Evolutionary conservation across 2,888 invertebrate genomes (phyloP), one percentile per base, ranked within the genome.

Genomic region (Aporophyla lueneburgensis): DNA sequence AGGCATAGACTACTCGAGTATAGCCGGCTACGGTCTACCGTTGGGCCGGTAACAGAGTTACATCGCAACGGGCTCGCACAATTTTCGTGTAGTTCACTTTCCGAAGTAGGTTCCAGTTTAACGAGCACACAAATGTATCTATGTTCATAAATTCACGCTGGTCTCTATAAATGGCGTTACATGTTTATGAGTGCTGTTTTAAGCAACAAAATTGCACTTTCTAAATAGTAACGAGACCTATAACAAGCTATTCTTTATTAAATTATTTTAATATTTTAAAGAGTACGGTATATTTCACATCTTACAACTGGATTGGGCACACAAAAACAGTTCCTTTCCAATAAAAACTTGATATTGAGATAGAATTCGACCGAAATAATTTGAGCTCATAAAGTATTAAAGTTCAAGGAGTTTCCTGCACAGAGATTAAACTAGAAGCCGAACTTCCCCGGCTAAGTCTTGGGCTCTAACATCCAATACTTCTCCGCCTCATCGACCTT

Each of bases 61-160:
- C 68, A 71, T 51, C n/a, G 66, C 66, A 67, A 51, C 56, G 53
- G 27, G 53, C 33, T 59, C 58, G n/a, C 59, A 65, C 54, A 59
- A 59, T 51, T 68, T 84, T 80, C 84, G 27, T 71, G 59, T 68
- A n/a, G 67, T 54, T 51, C 51, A 43, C 14, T 82, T 80, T 71
- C 67, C 49, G 21, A 70, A 33, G 49, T 49, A 53, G n/a, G 24
- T 46, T 21, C 5, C 71, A 40, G n/a, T 24, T 14, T 61, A 69
- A 69, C 59, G 54, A 53, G 56, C 43, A 33, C 16, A n/a, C n/a
- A n/a, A 62, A 54, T 54, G 49, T 3, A 24, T 16, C 12, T 43
- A 46, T n/a, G 61, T 46, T 46, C 1, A 51, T 66, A 67, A 54
- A 54, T 61, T 78, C 19, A 3, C 5, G n/a, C n/a, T n/a, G n/a